Evolutionary conservation across 2,888 invertebrate genomes (phyloP).

Genomic region (Platypus cylindrus): DNA sequence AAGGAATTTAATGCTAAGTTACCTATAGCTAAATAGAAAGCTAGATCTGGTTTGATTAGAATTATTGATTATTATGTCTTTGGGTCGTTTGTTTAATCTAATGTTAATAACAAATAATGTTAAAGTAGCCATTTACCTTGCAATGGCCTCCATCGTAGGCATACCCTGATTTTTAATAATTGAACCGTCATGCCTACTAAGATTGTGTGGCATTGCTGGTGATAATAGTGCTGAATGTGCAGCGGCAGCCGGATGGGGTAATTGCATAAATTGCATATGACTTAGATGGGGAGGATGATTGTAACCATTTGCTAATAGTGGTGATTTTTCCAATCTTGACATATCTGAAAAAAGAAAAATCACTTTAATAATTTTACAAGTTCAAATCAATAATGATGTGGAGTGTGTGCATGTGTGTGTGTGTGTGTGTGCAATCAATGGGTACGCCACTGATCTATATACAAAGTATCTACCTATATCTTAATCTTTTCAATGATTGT

Average conservation of each 20-base stretch:
- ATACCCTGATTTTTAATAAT: constrained; percentile 73
- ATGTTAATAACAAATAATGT: no score
- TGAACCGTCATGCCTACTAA: constrained; percentile 71
- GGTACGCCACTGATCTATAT: no score
- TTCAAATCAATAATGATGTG: neutral
- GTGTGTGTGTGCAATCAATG: no score
- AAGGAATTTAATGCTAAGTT: no score
- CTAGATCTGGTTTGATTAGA: no score
- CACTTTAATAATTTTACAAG: neutral
- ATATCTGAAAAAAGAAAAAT: constrained; percentile 51
- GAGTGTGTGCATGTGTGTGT: no score
- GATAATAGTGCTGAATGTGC: constrained; percentile 71
- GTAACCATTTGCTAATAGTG: constrained; percentile 84
- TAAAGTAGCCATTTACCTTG: constrained; percentile 47
- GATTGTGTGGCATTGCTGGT: constrained; percentile 78
- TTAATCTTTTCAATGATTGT: no score
- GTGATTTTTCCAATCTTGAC: constrained; percentile 82
- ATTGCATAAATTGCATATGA: constrained; percentile 91
- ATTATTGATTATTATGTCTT: no score
- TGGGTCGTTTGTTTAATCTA: no score
- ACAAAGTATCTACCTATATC: no score
- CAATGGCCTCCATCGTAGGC: constrained; percentile 82
- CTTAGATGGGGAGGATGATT: constrained; percentile 87
- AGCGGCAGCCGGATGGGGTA: constrained; percentile 59
- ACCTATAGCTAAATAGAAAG: no score